These are phyloP conservation scores for Sinopyrophorus schimmeli DNA, from an alignment of 2,888 invertebrate genomes.

Conservation along the genomic window DNA sequence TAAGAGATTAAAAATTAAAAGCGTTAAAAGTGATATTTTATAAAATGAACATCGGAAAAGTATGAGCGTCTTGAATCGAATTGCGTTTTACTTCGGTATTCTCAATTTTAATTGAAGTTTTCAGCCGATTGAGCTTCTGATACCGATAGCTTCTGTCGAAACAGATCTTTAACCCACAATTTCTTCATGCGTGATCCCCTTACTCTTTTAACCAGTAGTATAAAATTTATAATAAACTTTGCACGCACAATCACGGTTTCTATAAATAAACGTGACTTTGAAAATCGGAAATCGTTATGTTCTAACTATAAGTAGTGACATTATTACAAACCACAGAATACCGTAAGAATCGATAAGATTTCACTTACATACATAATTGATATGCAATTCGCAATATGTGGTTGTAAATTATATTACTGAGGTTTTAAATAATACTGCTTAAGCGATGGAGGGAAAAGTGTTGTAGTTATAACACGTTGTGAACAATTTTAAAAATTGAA, in stretches of 20 bases:
- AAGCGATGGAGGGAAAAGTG: too few relatives aligned
- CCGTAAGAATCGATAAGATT: too few relatives aligned
- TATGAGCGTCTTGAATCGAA: slow-evolving; percentile 26
- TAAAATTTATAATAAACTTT: slow-evolving; percentile 36
- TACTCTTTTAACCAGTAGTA: slow-evolving; percentile 35
- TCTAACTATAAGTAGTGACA: too few relatives aligned
- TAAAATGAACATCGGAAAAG: slow-evolving; percentile 21
- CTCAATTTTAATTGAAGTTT: slow-evolving; percentile 48
- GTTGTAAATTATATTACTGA: not conserved
- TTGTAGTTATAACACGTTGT: too few relatives aligned
- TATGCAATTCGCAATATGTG: too few relatives aligned
- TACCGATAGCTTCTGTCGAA: slow-evolving; percentile 45
- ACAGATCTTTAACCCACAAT: slow-evolving; percentile 40
- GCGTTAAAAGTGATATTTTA: too few relatives aligned
- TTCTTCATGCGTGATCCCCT: slow-evolving; percentile 41
- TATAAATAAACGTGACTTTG: slow-evolving; percentile 13
- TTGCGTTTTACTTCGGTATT: slow-evolving; percentile 29
- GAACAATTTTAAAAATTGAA: too few relatives aligned
- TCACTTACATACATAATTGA: too few relatives aligned
- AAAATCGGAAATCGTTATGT: slow-evolving; percentile 15
- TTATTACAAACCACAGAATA: too few relatives aligned
- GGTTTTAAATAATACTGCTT: too few relatives aligned
- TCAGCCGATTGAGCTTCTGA: slow-evolving; percentile 47
- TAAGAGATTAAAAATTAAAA: too few relatives aligned
- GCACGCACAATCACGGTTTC: slow-evolving; percentile 16